Percentiles rank a stretch among this genome's conserved stretches.
phyloP scores from a whole-genome alignment of 2,113 vertebrate species.

The Agelaius phoeniceus region DNA sequence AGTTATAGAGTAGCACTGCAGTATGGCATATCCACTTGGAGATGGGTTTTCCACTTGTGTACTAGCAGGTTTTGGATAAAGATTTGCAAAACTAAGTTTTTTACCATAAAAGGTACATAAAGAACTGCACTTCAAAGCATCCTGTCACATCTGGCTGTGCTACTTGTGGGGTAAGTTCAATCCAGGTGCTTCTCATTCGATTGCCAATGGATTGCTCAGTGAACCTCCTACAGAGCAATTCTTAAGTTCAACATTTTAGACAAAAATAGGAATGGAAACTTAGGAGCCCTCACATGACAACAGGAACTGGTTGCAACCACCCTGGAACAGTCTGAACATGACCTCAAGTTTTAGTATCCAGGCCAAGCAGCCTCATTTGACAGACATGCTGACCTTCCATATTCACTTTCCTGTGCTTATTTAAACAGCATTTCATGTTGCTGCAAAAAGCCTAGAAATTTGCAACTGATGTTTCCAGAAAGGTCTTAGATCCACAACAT shows the following conservation, averaged over 20 bases:
- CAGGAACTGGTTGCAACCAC: neutral
- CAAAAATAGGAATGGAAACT: neutral
- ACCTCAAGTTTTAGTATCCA: neutral
- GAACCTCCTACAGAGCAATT: neutral
- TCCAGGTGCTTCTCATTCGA: neutral
- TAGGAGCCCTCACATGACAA: neutral
- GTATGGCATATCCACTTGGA: neutral
- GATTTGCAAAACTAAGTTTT: neutral
- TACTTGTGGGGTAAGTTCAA: neutral
- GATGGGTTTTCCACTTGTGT: neutral
- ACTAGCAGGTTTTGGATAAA: neutral
- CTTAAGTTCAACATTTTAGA: neutral
- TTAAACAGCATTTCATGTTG: neutral
- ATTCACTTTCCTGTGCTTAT: neutral
- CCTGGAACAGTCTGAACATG: neutral
- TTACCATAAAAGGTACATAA: neutral
- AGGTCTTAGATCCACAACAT: neutral
- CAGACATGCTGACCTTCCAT: neutral
- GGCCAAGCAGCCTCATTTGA: neutral
- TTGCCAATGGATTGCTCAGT: neutral
- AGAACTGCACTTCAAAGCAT: neutral
- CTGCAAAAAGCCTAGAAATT: neutral
- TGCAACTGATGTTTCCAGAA: neutral
- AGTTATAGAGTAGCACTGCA: neutral
- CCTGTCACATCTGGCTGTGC: neutral